Percentiles rank a stretch among this genome's conserved stretches.
Evolutionary conservation across 2,113 vertebrate species (phyloP).

Genomic region (Pogona vitticeps): DNA sequence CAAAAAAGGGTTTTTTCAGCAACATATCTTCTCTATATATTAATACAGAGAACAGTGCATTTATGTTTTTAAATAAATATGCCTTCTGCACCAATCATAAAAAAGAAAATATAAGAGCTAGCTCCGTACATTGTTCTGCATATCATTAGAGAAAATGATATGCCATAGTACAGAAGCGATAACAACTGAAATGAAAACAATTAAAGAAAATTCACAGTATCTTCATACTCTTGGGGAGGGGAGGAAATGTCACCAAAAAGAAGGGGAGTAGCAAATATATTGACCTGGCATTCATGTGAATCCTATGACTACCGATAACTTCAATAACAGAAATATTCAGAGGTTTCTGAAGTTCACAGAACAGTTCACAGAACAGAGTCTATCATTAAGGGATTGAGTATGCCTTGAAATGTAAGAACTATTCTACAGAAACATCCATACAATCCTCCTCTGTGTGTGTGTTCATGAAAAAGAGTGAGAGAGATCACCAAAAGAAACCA

Average conservation of each 20-base stretch:
- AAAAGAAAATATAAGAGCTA: slow-evolving; percentile 32
- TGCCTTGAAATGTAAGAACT: background rate
- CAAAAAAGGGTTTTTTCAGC: background rate
- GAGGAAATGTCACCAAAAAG: slow-evolving; percentile 20
- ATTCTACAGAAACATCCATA: background rate
- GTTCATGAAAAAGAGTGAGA: background rate
- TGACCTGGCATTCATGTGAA: slow-evolving; percentile 18
- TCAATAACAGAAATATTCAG: slow-evolving; percentile 33
- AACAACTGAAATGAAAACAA: slow-evolving; percentile 36
- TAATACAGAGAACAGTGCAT: no score
- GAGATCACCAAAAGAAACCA: no score
- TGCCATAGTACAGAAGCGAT: slow-evolving; percentile 26
- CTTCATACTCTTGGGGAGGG: slow-evolving; percentile 44
- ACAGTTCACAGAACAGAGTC: slow-evolving; percentile 4
- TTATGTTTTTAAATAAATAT: slow-evolving; percentile 18
- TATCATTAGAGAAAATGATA: slow-evolving; percentile 33
- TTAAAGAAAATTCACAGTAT: slow-evolving; percentile 36
- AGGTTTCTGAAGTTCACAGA: slow-evolving; percentile 41
- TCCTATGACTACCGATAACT: slow-evolving; percentile 23
- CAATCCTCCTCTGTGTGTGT: background rate
- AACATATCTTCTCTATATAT: slow-evolving; percentile 22
- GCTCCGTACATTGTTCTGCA: slow-evolving; percentile 27
- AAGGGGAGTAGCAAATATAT: background rate
- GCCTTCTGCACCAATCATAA: slow-evolving; percentile 46
- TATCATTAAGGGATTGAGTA: slow-evolving; percentile 29